Conservation (phyloP, 2,888 invertebrate species). For the Sarcophaga rosellei region DNA sequence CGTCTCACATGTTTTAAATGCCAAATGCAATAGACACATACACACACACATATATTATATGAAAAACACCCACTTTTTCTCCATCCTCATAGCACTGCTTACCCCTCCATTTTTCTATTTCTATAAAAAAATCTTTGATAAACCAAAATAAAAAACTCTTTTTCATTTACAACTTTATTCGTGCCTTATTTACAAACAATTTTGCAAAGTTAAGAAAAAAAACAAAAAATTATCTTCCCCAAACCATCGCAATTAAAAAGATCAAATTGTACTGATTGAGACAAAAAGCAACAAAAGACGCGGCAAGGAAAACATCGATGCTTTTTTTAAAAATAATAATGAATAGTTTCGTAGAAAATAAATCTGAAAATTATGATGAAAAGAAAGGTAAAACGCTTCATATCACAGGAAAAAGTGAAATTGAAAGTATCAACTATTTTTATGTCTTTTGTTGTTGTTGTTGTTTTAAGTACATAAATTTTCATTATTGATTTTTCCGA, state of each 20-base stretch:
- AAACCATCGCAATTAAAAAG: conserved; percentile 64
- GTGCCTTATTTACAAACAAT: conserved; percentile 34
- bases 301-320: conserved; percentile 18
- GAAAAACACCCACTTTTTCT: conserved; percentile 64
- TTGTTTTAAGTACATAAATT: conserved; percentile 39
- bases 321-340: conserved; percentile 56
- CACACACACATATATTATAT: conserved; percentile 1
- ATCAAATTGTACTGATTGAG: conserved; percentile 57
- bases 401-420: conserved; percentile 51
- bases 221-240: conserved; percentile 50
- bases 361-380: conserved; percentile 50
- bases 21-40: conserved; percentile 27
- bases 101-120: not conserved
- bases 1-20: conserved; percentile 63
- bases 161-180: conserved; percentile 63
- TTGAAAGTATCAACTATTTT: conserved; percentile 59
- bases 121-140: conserved; percentile 43
- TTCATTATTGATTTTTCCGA: conserved; percentile 49
- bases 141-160: conserved; percentile 61
- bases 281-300: conserved; percentile 32
- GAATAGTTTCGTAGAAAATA: conserved; percentile 43
- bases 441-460: no score
- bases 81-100: not conserved
- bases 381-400: conserved; percentile 14
- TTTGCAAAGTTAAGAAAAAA: conserved; percentile 37